Evolutionary conservation across 2,113 vertebrate genomes (phyloP).

Genomic region (Donacobius atricapilla): DNA sequence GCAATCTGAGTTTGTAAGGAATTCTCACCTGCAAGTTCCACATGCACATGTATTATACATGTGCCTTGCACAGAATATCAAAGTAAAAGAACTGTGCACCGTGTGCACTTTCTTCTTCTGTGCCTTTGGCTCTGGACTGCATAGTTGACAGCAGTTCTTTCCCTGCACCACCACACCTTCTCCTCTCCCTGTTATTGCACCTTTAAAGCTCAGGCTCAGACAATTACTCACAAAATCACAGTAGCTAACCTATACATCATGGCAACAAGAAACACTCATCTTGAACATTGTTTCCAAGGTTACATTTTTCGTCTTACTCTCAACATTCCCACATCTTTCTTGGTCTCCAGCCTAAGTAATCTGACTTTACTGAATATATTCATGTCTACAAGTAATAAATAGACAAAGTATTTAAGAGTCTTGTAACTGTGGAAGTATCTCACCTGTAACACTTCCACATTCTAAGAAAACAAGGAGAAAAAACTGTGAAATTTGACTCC

Average conservation of each 20-base stretch:
- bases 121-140: neutral
- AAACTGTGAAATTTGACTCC: neutral
- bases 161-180: neutral
- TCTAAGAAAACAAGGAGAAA: neutral
- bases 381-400: neutral
- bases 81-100: neutral
- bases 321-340: neutral
- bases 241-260: neutral
- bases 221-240: neutral
- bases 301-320: neutral
- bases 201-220: neutral
- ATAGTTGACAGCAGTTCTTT: accelerated
- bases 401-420: neutral
- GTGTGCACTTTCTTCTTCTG: neutral
- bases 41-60: accelerated
- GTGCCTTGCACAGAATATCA: neutral
- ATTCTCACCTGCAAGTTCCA: neutral
- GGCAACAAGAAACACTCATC: neutral
- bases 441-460: neutral
- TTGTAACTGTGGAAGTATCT: neutral
- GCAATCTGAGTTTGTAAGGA: neutral
- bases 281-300: neutral
- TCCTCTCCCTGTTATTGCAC: neutral
- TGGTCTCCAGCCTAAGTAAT: neutral
- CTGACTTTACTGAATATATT: neutral